A percentile compares a stretch with the other conserved stretches of the same genome.
These are phyloP conservation scores for Diuraphis noxia DNA, from an alignment of 1,140 invertebrate genomes.

Conservation along the genomic window DNA sequence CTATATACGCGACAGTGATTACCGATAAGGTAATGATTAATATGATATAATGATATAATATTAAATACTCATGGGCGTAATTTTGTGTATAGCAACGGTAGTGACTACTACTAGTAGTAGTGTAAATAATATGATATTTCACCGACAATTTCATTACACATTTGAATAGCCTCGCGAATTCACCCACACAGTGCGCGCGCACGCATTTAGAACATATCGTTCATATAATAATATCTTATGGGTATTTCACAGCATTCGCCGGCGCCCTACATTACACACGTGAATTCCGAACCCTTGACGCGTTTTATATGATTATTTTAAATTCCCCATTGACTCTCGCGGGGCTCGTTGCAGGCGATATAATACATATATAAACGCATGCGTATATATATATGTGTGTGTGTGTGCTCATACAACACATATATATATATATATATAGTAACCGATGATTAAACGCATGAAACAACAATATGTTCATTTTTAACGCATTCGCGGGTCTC, in stretches of 20 bases:
- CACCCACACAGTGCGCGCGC: not conserved
- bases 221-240: conserved; percentile 27
- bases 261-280: conserved; percentile 4
- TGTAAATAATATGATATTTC: not conserved
- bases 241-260: not conserved
- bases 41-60: no score
- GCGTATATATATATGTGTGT: not conserved
- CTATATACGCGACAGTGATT: no score
- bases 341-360: conserved; percentile 18
- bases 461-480: conserved; percentile 53
- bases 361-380: not conserved
- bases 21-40: no score
- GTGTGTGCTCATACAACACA: not conserved
- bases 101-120: not conserved
- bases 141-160: conserved; percentile 9
- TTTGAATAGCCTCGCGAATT: conserved; percentile 5
- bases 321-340: conserved; percentile 7
- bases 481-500: conserved; percentile 35
- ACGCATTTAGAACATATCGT: not conserved
- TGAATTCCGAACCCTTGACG: conserved; percentile 37
- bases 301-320: conserved; percentile 41
- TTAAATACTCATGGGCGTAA: no score
- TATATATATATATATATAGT: conserved; percentile 24
- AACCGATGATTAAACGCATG: conserved; percentile 48
- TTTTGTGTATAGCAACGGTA: no score